phyloP scores from a whole-genome alignment of 2,888 invertebrate species.

The Caenorhabditis sp. region DNA sequence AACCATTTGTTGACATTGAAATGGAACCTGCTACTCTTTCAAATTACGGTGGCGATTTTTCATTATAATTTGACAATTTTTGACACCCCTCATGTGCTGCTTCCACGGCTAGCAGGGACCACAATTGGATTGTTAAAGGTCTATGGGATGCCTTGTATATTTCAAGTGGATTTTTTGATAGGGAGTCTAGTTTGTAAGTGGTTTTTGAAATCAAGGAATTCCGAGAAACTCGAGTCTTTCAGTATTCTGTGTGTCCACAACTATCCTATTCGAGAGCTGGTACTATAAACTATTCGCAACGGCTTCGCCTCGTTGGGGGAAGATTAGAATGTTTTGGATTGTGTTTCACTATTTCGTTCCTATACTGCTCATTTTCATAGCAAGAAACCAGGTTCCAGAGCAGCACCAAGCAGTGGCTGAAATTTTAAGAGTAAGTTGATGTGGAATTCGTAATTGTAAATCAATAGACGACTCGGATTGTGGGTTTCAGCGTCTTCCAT shows the following conservation, averaged over 20 bases:
- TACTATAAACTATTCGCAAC: not conserved
- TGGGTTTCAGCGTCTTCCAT: not conserved
- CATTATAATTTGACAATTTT: not conserved
- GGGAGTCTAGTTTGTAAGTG: slow-evolving; percentile 16
- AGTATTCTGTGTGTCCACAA: not conserved
- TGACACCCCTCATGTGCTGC: not conserved
- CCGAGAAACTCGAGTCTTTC: not conserved
- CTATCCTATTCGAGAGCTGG: slow-evolving; percentile 11
- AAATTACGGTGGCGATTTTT: not conserved
- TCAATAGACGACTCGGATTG: not conserved
- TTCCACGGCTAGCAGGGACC: slow-evolving; percentile 2
- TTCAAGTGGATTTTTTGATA: not conserved
- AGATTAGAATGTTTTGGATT: not conserved
- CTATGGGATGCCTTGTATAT: not conserved
- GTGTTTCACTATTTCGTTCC: not conserved
- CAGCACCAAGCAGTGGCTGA: not conserved
- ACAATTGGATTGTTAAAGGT: not conserved
- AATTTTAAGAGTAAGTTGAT: not conserved
- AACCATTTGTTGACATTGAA: not conserved
- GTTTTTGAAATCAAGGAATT: not conserved
- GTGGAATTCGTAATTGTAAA: too few species aligned
- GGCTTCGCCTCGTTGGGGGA: not conserved
- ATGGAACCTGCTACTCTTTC: not conserved
- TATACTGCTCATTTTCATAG: not conserved
- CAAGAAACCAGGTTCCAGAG: not conserved